Base-by-base conservation (phyloP, 2,888 invertebrate genomes). In the Leucophora obtusa region DNA sequence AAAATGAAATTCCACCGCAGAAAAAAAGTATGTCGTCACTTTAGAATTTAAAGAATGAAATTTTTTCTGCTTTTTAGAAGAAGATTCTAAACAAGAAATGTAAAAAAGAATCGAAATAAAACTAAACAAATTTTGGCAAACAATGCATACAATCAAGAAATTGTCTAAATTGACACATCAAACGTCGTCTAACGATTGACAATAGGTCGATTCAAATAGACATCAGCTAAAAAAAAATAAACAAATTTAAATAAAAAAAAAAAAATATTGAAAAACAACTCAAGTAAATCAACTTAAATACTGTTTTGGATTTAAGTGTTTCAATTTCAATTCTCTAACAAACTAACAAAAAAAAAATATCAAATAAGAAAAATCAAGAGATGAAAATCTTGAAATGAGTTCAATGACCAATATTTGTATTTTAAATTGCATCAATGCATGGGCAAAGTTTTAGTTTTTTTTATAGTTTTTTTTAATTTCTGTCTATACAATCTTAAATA, bases 91-190 rank as follows among this genome's bases (percentile, higher is more conserved):
- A 51, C 38, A 17, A 43, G 18, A 43, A 43, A 59, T n/a, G 11
- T 0, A 9, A n/a, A 71, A 28, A 38, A 58, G 43, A 62, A 70
- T 54, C n/a, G 51, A 54, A 58, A 53, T 14, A 54, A n/a, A 47
- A 33, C 15, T 17, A 50, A 69, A 65, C 65, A 81, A 73, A 47
- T n/a, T 47, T 81, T 81, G 81, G 81, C 81, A 81, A 78, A 74
- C 65, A 81, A 77, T 74, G 66, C 77, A 74, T 70, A 70, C 77
- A 71, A 74, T 81, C 77, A 73, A 77, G 81, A 72, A 73, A 77
- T 81, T 73, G 81, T 81, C 81, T 78, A 81, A 81, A 81, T 77
- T 81, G 81, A 81, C 81, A 81, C 81, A 81, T 81, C 81, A 81
- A 81, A 81, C 81, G 81, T 77, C 81, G 77, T 71, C 81, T 74